Percentiles rank a stretch among this genome's conserved stretches.
These are phyloP conservation scores for Psophia crepitans DNA, from an alignment of 2,113 vertebrate species.

Conservation along the genomic window DNA sequence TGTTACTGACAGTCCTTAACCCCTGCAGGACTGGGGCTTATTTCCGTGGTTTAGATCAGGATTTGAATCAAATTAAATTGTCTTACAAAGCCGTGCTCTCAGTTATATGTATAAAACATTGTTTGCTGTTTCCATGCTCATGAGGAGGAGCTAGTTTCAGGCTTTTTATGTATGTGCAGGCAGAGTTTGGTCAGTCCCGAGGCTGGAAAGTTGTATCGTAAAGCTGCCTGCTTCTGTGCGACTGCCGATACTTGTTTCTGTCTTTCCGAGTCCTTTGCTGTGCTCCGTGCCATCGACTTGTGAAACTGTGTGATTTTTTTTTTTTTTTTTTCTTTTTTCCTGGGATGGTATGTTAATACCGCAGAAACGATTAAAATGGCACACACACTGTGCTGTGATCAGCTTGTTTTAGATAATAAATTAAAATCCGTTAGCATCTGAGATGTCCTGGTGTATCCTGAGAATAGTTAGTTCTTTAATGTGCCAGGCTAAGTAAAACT, in stretches of 20 bases:
- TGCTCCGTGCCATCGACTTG: neutral
- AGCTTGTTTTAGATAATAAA: constrained; percentile 9
- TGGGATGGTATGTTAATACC: neutral
- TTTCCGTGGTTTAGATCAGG: neutral
- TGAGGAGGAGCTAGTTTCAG: neutral
- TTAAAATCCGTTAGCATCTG: constrained; percentile 6
- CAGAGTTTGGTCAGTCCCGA: neutral
- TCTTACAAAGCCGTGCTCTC: neutral
- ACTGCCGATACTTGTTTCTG: neutral
- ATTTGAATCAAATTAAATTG: neutral
- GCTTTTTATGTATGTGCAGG: neutral
- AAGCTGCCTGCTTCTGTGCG: neutral
- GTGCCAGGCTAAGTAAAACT: constrained; percentile 50
- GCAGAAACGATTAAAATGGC: neutral
- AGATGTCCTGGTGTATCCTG: constrained; percentile 23
- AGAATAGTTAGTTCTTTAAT: constrained; percentile 14
- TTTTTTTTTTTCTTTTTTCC: neutral
- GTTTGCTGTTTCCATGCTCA: neutral
- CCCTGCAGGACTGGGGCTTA: neutral
- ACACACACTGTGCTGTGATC: neutral
- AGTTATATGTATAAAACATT: neutral
- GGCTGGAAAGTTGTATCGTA: neutral
- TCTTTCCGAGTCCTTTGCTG: neutral
- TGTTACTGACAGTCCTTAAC: neutral
- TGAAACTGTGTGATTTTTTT: neutral